Percentiles rank a stretch among this genome's conserved stretches.
These are phyloP conservation scores for Oryctolagus cuniculus DNA, from an alignment of 2,113 vertebrate genomes.

Conservation along the genomic window DNA sequence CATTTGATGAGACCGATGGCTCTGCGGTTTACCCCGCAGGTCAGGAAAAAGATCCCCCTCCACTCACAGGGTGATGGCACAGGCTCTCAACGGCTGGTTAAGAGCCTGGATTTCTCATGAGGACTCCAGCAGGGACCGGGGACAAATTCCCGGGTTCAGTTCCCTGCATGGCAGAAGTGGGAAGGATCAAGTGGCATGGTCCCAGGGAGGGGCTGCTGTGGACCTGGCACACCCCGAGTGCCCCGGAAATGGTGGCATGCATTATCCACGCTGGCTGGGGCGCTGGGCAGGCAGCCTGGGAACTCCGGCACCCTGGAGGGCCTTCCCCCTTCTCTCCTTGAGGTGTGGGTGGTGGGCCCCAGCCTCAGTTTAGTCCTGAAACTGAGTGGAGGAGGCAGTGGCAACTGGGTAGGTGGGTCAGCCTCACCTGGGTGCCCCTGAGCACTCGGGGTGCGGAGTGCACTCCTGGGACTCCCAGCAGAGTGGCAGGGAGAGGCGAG, in stretches of 20 bases:
- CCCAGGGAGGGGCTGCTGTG: fast-evolving
- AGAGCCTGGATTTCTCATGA: neutral
- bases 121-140: neutral
- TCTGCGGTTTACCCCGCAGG: neutral
- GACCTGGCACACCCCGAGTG: neutral
- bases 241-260: neutral
- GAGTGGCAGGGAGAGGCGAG: too few species aligned
- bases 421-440: neutral
- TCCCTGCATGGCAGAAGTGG: neutral
- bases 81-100: neutral
- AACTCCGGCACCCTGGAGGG: too few species aligned
- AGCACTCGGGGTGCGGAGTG: neutral
- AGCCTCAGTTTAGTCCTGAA: neutral
- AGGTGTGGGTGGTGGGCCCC: neutral
- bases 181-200: neutral
- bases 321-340: neutral
- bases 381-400: neutral
- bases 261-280: too few species aligned
- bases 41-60: neutral
- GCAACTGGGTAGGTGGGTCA: neutral
- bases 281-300: too few species aligned
- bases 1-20: neutral
- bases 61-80: neutral
- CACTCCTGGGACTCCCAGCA: neutral
- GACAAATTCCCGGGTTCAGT: neutral